phyloP scores from a whole-genome alignment of 1,140 invertebrate genomes.

The Aphelinus certus region DNA sequence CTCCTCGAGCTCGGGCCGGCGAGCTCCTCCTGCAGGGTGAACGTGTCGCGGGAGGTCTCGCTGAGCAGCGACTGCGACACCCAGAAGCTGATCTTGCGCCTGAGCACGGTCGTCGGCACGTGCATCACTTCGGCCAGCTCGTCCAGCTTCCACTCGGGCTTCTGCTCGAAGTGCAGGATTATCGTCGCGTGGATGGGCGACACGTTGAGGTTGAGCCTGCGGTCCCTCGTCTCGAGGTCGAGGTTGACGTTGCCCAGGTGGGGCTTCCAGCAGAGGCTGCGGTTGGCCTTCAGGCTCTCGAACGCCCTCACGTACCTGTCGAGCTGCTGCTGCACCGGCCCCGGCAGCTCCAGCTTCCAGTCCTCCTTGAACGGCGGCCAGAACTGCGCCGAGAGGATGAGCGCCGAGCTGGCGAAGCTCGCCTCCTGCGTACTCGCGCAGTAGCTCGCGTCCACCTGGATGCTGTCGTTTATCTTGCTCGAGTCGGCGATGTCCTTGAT shows the following conservation, averaged over 20 bases:
- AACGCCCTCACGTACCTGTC: constrained; percentile 91
- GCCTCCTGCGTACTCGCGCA: constrained; percentile 65
- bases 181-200: constrained; percentile 94
- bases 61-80: constrained; percentile 85
- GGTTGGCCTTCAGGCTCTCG: constrained; percentile 92
- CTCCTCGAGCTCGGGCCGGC: constrained; percentile 60
- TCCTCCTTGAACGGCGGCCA: constrained; percentile 98
- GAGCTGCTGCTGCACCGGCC: constrained; percentile 81
- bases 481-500: constrained; percentile 94
- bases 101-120: constrained; percentile 81
- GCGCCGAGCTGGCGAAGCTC: constrained; percentile 78
- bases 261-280: constrained; percentile 93
- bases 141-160: constrained; percentile 85
- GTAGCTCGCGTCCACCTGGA: constrained; percentile 77
- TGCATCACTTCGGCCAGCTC: constrained; percentile 86
- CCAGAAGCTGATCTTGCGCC: constrained; percentile 91
- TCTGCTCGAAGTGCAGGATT: constrained; percentile 93
- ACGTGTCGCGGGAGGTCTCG: constrained; percentile 80
- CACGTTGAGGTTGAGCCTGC: constrained; percentile 84
- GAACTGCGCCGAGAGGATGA: constrained; percentile 97
- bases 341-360: constrained; percentile 84
- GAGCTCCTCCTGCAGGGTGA: constrained; percentile 79
- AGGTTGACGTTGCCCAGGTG: constrained; percentile 92
- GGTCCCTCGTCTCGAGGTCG: constrained; percentile 88
- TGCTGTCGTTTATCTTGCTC: constrained; percentile 87